Evolutionary conservation across 2,888 invertebrate genomes (phyloP).

Genomic region (Melipona bicolor): DNA sequence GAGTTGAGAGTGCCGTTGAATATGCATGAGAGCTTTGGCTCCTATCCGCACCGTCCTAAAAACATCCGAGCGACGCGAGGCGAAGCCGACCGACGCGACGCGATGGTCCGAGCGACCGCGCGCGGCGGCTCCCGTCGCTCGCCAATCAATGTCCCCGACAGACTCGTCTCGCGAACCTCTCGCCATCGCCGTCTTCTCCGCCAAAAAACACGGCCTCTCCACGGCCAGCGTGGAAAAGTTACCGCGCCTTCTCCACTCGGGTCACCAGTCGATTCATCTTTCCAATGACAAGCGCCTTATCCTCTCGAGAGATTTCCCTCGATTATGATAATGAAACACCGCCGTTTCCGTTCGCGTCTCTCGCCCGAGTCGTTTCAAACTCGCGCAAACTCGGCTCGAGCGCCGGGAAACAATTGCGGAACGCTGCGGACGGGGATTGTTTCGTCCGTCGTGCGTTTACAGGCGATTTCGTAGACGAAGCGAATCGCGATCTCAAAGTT

Average conservation of each 20-base stretch:
- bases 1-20: conserved; percentile 84
- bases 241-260: background rate
- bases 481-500: too few species aligned
- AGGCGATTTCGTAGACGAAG: too few species aligned
- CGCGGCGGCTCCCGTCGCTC: conserved; percentile 69
- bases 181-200: conserved; percentile 10
- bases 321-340: too few species aligned
- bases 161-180: conserved; percentile 80
- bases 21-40: conserved; percentile 83
- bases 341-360: too few species aligned
- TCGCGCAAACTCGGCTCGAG: too few species aligned
- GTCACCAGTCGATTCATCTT: background rate
- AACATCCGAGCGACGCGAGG: conserved; percentile 79
- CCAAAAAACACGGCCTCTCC: background rate
- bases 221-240: conserved; percentile 4
- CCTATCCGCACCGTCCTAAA: conserved; percentile 83
- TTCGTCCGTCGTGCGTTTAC: too few species aligned
- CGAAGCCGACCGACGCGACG: conserved; percentile 55
- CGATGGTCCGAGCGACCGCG: conserved; percentile 73
- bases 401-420: too few species aligned
- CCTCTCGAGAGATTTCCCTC: too few species aligned
- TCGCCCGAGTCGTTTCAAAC: too few species aligned
- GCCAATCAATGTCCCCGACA: conserved; percentile 83
- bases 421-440: too few species aligned
- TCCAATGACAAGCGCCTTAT: background rate